These are phyloP conservation scores for Pemphigus obesinymphae DNA, from an alignment of 1,140 invertebrate genomes.

Conservation along the genomic window DNA sequence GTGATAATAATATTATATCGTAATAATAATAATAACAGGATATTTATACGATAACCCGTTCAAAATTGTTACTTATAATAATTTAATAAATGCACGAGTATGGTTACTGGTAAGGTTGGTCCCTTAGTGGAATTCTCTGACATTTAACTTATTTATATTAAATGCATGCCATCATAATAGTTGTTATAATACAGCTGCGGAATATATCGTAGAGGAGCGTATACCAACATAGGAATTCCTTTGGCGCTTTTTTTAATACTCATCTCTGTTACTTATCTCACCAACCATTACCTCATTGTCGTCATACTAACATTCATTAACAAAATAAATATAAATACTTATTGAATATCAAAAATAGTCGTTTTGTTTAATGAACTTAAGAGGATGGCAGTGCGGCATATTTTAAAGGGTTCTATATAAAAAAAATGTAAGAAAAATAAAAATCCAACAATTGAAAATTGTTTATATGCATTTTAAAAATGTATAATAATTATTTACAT, in stretches of 20 bases:
- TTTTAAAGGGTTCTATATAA: no score
- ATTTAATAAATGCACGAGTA: not conserved
- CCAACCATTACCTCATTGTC: not conserved
- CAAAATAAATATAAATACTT: conserved; percentile 27
- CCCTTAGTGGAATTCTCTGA: not conserved
- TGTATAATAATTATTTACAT: no score
- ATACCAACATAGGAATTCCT: not conserved
- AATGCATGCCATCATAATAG: not conserved
- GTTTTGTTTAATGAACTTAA: not conserved
- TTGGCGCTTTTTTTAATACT: not conserved
- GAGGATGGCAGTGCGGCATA: no score
- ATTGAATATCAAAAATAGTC: not conserved
- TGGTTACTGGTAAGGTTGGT: no score
- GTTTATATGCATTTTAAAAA: no score
- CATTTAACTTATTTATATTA: not conserved
- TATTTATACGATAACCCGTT: no score
- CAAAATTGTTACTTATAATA: not conserved
- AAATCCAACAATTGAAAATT: no score
- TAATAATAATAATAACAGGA: no score
- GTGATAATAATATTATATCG: no score
- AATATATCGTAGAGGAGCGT: no score
- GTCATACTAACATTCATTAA: conserved; percentile 5
- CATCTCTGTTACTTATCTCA: not conserved
- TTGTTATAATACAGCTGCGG: no score
- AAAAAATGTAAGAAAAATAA: no score